Evolutionary conservation across 2,888 invertebrate species (phyloP), one percentile per base, ranked within the genome.

Genomic region (Lepidochitona cinerea): DNA sequence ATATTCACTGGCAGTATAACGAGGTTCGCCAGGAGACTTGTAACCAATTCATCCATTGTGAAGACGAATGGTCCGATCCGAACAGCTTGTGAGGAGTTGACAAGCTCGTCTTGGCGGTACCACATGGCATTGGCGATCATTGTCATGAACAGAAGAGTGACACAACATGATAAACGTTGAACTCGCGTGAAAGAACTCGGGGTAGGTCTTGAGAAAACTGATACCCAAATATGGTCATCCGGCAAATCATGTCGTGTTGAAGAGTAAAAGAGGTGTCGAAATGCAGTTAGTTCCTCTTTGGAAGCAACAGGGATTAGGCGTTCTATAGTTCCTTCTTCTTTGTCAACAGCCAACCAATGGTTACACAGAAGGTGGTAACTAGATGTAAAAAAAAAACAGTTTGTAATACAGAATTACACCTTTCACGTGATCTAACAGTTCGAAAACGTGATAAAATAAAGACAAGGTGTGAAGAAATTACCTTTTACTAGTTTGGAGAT

Each of bases 141-240:
- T 0, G 83, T 81, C 0, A 82, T 37, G 71, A 81, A 85, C 6
- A 85, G 74, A 18, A 85, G 74, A 4, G 83, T 82, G 29, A 84
- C 71, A 4, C 83, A 76, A 70, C 84, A 84, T 0, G 85, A 82
- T 4, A 85, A 70, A 32, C 87, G 79, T 75, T 87, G 85, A 7
- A 85, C 84, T 26, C 91, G 80, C 1, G 91, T 89, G 80, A 91
- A 92, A 14, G 89, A 84, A 70, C 89, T 90, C 26, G 87, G 82
- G 0, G 90, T 87, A 3, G 92, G 91, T 23, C 91, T 84, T 69
- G 90, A 79, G 75, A 91, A 87, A 37, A 92, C 85, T 0, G 91
- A 91, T 66, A 92, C 84, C 92, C 92, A 92, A 32, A 92, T 81
- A 74, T 92, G 92, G 12, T 88, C 89, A 74, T 92, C 92, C 0